Conservation (phyloP, 2,888 invertebrate species). For the Netelia fuscicornis region DNA sequence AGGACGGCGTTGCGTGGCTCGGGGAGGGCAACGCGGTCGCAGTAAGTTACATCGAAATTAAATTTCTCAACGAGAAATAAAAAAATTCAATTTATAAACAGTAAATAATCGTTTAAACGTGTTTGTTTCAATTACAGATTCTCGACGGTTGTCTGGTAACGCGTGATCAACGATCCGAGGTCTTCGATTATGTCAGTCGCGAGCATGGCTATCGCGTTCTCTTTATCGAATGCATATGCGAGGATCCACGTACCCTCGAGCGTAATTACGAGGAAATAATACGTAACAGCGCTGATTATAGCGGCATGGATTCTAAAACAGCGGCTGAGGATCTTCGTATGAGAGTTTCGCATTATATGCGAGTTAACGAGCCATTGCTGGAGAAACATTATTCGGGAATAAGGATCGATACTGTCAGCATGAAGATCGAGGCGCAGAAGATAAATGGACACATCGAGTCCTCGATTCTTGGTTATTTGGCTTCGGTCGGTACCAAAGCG, state of each 20-base stretch:
- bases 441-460: conserved; percentile 93
- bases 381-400: conserved; percentile 85
- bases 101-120: background rate
- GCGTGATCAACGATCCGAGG: conserved; percentile 91
- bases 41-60: conserved; percentile 86
- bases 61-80: background rate
- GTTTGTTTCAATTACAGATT: conserved; percentile 86
- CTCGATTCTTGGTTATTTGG: conserved; percentile 94
- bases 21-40: conserved; percentile 92
- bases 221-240: conserved; percentile 96
- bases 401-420: conserved; percentile 84
- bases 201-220: conserved; percentile 93
- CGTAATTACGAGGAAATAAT: conserved; percentile 93
- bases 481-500: conserved; percentile 93
- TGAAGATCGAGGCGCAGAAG: conserved; percentile 89
- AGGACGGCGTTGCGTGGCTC: conserved; percentile 94
- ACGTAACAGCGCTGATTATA: conserved; percentile 94
- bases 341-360: conserved; percentile 93
- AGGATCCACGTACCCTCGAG: conserved; percentile 90
- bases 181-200: conserved; percentile 90
- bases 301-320: conserved; percentile 90
- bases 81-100: conserved; percentile 1
- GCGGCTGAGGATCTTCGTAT: conserved; percentile 93
- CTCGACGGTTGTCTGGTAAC: conserved; percentile 97
- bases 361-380: conserved; percentile 93